Evolutionary conservation across 2,113 vertebrate species (phyloP), one percentile per base, ranked within the genome.

Genomic region (Mellivora capensis): DNA sequence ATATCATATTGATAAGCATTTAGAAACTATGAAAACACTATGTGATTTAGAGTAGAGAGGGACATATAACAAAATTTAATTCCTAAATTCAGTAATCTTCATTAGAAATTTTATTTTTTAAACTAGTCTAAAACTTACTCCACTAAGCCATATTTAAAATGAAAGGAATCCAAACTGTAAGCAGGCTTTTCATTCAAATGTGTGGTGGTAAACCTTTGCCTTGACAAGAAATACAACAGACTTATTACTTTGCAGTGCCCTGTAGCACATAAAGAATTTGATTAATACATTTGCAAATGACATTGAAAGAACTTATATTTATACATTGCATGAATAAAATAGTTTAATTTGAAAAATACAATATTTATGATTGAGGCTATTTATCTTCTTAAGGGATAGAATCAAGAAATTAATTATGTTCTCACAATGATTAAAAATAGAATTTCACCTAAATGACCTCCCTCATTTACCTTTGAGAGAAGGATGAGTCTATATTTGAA

Each of bases 321-420:
- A 34, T 71, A 67, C 54, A 80, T 74, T 69, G 77, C 42, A 87
- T 62, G 47, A 76, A 95, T 85, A 81, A 95, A 81, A 47, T 42
- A 80, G 3, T 27, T 87, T 88, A 96, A 94, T 94, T 95, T 94
- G 44, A 29, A 88, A 91, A 34, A 61, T 59, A 18, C 62, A 64
- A 62, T 90, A 84, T 94, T 93, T 97, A 87, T 97, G 85, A 81
- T 90, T 91, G 69, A 93, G 15, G 42, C 7, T 94, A 94, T 96
- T 97, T 96, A 71, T 97, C 88, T 96, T 89, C 64, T 76, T 76
- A 69, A 49, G 7, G 4, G 25, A 81, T 69, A 69, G 5, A 84
- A 67, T 90, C 83, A 94, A 84, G 84, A 87, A 96, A 97, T 84
- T 90, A 95, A 97, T 93, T 98, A 90, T 80, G 18, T 91, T 87